phyloP scores from a whole-genome alignment of 2,797 vertebrate species.

The Falco concolor region DNA sequence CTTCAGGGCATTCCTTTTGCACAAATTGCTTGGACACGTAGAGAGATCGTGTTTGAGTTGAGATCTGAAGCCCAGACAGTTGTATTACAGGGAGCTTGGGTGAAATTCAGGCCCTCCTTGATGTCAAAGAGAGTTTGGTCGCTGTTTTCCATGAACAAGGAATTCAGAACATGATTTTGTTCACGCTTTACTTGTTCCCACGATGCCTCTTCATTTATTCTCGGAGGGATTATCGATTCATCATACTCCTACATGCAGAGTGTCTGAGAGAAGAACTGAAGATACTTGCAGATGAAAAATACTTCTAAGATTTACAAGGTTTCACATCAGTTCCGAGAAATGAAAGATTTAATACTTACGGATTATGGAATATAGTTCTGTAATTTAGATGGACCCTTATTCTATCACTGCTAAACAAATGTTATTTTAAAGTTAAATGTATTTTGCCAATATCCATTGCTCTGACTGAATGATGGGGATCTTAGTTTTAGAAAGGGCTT shows the following conservation, averaged over 20 bases:
- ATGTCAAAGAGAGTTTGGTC: not conserved
- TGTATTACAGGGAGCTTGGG: not conserved
- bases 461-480: not conserved
- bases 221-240: not conserved
- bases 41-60: not conserved
- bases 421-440: constrained; percentile 24
- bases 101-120: not conserved
- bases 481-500: constrained; percentile 28
- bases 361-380: not conserved
- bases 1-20: not conserved
- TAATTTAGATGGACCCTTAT: not conserved
- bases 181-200: not conserved
- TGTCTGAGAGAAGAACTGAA: not conserved
- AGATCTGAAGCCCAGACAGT: not conserved
- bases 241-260: not conserved
- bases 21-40: not conserved
- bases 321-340: not conserved
- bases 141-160: not conserved
- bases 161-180: not conserved
- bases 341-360: not conserved
- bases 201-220: not conserved
- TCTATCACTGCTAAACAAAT: constrained; percentile 28
- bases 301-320: not conserved
- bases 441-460: not conserved
- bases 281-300: not conserved